Conservation (phyloP, 1,140 invertebrate species). For the Drosophila novamexicana region DNA sequence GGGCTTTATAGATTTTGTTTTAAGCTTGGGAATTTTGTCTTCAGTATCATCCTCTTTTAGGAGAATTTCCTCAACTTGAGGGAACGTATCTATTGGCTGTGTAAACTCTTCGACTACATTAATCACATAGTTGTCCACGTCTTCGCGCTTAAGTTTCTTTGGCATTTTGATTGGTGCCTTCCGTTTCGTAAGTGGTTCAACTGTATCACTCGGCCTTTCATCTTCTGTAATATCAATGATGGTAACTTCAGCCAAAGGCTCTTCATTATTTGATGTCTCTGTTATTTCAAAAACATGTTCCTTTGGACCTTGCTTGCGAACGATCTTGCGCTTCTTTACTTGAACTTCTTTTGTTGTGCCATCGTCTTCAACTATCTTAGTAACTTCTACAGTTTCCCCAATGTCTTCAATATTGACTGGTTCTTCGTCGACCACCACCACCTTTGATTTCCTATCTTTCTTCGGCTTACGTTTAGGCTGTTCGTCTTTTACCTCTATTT, state of each 20-base stretch:
- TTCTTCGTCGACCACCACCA: slow-evolving; percentile 26
- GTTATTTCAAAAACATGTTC: slow-evolving; percentile 65
- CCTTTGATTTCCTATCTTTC: slow-evolving; percentile 48
- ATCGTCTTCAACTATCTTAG: slow-evolving; percentile 29
- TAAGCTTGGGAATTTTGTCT: slow-evolving; percentile 64
- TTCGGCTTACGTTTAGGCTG: slow-evolving; percentile 45
- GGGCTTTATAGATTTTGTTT: slow-evolving; percentile 69
- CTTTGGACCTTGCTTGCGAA: slow-evolving; percentile 53
- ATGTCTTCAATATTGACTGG: slow-evolving; percentile 59
- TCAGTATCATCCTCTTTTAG: slow-evolving; percentile 12
- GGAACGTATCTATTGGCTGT: slow-evolving; percentile 7
- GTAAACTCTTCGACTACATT: slow-evolving; percentile 68
- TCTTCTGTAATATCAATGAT: slow-evolving; percentile 47
- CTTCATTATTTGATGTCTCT: slow-evolving; percentile 43
- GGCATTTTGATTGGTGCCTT: slow-evolving; percentile 46
- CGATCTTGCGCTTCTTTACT: slow-evolving; percentile 60
- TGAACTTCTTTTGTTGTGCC: slow-evolving; percentile 48
- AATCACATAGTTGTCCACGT: slow-evolving; percentile 61
- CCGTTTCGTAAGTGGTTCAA: slow-evolving; percentile 14
- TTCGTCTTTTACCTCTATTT: slow-evolving; percentile 64
- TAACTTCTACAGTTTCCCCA: slow-evolving; percentile 44
- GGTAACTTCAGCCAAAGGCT: slow-evolving; percentile 59
- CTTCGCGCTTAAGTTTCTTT: slow-evolving; percentile 61
- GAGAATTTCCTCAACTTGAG: slow-evolving; percentile 39
- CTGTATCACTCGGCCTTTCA: slow-evolving; percentile 5